Conservation (phyloP, 2,888 invertebrate species). For the Lepidonotus clava region DNA sequence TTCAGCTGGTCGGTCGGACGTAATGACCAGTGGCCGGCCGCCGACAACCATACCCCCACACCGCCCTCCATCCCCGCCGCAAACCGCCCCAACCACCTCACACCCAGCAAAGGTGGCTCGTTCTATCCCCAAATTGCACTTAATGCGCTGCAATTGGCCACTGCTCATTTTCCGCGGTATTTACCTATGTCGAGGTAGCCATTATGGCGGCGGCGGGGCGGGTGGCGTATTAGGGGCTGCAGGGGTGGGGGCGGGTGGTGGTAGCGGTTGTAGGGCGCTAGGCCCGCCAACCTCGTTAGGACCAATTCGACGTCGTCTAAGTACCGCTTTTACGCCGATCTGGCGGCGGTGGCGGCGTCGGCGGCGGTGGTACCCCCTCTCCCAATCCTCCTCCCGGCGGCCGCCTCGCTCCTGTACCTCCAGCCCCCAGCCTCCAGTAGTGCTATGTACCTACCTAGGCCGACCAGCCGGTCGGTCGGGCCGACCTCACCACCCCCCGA, state of each 20-base stretch:
- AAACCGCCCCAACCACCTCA: neutral
- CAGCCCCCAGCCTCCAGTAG: neutral
- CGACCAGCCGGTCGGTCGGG: too few relatives aligned
- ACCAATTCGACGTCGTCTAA: conserved; percentile 32
- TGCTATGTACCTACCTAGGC: too few relatives aligned
- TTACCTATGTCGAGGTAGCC: conserved; percentile 49
- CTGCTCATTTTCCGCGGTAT: conserved; percentile 50
- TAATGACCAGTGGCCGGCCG: too few relatives aligned
- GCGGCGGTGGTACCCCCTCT: too few relatives aligned
- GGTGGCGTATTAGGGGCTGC: neutral
- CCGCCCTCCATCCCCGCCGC: neutral
- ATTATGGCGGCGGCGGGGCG: neutral
- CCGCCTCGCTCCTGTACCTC: neutral
- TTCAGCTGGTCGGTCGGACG: too few relatives aligned
- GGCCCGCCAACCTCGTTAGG: conserved; percentile 36
- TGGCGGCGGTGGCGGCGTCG: neutral
- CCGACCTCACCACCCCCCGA: neutral
- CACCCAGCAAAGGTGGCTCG: conserved; percentile 42
- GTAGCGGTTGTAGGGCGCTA: neutral
- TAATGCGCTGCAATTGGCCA: conserved; percentile 41
- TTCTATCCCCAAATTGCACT: conserved; percentile 51
- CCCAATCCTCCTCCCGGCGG: neutral
- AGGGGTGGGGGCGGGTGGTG: neutral
- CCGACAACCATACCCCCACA: too few relatives aligned
- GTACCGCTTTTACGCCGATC: conserved; percentile 41